These are phyloP conservation scores for Brachionus plicatilis DNA, from an alignment of 1,140 invertebrate genomes.

Conservation along the genomic window DNA sequence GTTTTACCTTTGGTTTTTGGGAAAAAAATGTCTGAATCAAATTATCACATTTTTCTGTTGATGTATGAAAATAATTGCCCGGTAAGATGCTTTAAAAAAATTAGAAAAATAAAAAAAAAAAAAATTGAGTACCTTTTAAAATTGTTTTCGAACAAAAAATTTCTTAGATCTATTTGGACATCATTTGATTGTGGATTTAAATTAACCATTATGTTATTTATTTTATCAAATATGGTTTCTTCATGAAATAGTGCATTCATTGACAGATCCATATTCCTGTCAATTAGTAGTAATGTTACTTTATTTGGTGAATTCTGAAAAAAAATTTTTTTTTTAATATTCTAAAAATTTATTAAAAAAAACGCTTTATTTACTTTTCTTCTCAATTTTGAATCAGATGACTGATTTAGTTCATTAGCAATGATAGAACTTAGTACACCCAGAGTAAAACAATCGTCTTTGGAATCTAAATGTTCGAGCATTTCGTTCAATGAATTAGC, in stretches of 20 bases:
- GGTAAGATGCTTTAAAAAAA: neutral
- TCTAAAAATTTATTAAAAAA: neutral
- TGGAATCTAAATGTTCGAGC: slow-evolving; percentile 34
- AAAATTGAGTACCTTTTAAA: neutral
- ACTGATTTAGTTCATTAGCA: slow-evolving; percentile 16
- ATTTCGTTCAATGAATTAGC: neutral
- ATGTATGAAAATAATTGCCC: slow-evolving; percentile 5
- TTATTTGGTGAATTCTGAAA: slow-evolving; percentile 33
- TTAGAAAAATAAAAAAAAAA: neutral
- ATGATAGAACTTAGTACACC: slow-evolving; percentile 12
- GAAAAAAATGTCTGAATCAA: neutral
- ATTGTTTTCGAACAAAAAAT: slow-evolving; percentile 26
- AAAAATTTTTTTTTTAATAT: neutral
- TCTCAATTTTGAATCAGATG: neutral
- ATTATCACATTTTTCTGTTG: neutral
- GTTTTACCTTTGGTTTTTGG: neutral
- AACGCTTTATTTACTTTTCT: neutral
- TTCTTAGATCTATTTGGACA: neutral
- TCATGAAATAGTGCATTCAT: slow-evolving; percentile 12
- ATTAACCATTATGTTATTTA: slow-evolving; percentile 9
- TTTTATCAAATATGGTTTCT: slow-evolving; percentile 29
- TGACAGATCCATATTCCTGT: slow-evolving; percentile 11
- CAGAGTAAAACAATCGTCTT: slow-evolving; percentile 30
- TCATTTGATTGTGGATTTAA: slow-evolving; percentile 17
- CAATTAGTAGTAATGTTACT: neutral